Evolutionary conservation across 2,113 vertebrate species (phyloP).

Genomic region (Xenus cinereus): DNA sequence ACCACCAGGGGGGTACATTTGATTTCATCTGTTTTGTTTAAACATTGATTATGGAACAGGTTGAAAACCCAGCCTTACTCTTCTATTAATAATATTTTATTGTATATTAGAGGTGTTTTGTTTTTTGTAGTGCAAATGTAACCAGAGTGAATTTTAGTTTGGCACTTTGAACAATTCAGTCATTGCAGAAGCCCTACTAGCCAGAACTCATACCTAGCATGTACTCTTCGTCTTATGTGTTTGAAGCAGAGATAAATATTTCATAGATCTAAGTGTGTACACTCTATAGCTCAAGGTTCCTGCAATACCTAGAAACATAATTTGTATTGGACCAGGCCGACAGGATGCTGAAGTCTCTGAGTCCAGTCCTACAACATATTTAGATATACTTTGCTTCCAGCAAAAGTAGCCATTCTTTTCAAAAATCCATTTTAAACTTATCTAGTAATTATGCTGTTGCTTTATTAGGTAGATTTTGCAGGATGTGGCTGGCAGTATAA

Average conservation of each 20-base stretch:
- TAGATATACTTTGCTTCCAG: neutral
- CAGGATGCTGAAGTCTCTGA: neutral
- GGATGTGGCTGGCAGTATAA: neutral
- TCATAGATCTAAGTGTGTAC: neutral
- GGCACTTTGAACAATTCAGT: neutral
- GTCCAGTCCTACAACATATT: neutral
- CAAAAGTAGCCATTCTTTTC: neutral
- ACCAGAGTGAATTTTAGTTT: neutral
- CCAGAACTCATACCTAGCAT: neutral
- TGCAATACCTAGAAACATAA: neutral
- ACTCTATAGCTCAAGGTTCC: neutral
- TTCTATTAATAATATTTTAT: neutral
- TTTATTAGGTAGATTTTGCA: conserved; percentile 24
- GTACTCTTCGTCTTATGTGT: neutral
- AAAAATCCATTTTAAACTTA: conserved; percentile 38
- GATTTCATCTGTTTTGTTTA: neutral
- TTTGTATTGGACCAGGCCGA: neutral
- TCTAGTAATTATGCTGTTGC: neutral
- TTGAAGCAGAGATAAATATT: neutral
- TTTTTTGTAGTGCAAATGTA: neutral
- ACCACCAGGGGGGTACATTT: neutral
- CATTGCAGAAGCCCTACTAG: neutral
- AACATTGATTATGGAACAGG: neutral
- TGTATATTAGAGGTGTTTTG: neutral
- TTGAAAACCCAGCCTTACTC: neutral